phyloP scores from a whole-genome alignment of 1,140 invertebrate genomes.

The Drosophila nigrodunni region DNA sequence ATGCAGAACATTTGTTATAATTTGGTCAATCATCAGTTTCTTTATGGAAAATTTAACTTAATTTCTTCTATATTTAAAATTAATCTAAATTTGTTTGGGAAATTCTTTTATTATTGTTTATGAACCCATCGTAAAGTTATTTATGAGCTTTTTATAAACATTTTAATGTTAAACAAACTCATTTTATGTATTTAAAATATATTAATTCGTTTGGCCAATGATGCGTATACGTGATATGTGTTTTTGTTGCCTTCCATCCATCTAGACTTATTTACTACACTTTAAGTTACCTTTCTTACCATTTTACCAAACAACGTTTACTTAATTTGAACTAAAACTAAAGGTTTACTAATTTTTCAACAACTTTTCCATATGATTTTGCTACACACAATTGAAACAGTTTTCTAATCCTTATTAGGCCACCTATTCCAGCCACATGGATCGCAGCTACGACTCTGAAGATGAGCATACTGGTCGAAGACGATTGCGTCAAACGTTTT shows the following conservation, averaged over 20 bases:
- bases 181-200: not conserved
- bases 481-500: slow-evolving; percentile 86
- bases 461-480: slow-evolving; percentile 88
- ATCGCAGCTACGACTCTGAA: slow-evolving; percentile 89
- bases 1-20: not conserved
- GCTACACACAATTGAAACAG: not conserved
- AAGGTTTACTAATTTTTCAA: not conserved
- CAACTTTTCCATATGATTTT: slow-evolving; percentile 3
- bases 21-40: not conserved
- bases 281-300: not conserved
- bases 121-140: too few relatives aligned
- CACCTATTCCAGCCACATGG: slow-evolving; percentile 88
- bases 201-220: too few relatives aligned
- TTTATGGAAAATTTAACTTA: too few relatives aligned
- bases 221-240: slow-evolving; percentile 32
- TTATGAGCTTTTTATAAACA: too few relatives aligned
- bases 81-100: too few relatives aligned
- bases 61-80: too few relatives aligned
- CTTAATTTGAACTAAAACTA: not conserved
- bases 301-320: not conserved
- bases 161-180: not conserved
- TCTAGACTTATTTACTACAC: not conserved
- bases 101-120: too few relatives aligned
- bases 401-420: slow-evolving; percentile 84
- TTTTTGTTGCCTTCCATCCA: not conserved